Base-by-base conservation (phyloP, 2,113 vertebrate genomes). In the Callocephalon fimbriatum region DNA sequence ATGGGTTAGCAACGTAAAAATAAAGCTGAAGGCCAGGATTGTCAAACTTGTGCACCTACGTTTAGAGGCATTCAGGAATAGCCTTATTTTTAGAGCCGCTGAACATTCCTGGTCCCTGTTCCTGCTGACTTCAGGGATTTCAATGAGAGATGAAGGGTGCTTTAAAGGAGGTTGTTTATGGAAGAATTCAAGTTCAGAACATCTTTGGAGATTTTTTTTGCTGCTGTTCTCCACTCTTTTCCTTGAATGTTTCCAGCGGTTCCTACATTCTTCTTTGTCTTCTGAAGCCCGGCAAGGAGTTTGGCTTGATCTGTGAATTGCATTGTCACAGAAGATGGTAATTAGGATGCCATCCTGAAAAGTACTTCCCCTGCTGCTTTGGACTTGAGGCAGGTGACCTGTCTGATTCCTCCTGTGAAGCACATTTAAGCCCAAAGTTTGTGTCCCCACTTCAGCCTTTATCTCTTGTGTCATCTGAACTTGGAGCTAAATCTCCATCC, bases 81-180 rank as follows among this genome's bases (percentile, higher is more conserved):
- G 77, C 48, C 81, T 94, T 95, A 91, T 95, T 96, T 96, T 94
- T 85, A 96, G 89, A 96, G 84, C 86, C 48, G 54, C 66, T 0
- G 18, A 78, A 82, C 27, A 2, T 75, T 68, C 71, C 77, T 23
- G 12, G 0, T 45, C 70, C 42, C 56, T 1, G 2, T 73, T 95
- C 88, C 86, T 94, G 91, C 95, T 96, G 86, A 96, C 93, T 97
- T 81, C 38, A 87, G 89, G 85, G 70, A 68, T 96, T 96, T 97
- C 92, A 96, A 51, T 87, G 95, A 95, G 61, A 47, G 61, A 47
- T 79, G 84, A 70, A 97, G 94, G 90, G 80, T 95, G 73, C 79
- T 74, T 74, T 50, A 76, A 58, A 93, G 61, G 81, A 90, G 51
- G n/a, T 54, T 86, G 23, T 51, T 74, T 21, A 44, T 18, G 35